Evolutionary conservation across 2,888 invertebrate species (phyloP).

Genomic region (Philaethria dido): DNA sequence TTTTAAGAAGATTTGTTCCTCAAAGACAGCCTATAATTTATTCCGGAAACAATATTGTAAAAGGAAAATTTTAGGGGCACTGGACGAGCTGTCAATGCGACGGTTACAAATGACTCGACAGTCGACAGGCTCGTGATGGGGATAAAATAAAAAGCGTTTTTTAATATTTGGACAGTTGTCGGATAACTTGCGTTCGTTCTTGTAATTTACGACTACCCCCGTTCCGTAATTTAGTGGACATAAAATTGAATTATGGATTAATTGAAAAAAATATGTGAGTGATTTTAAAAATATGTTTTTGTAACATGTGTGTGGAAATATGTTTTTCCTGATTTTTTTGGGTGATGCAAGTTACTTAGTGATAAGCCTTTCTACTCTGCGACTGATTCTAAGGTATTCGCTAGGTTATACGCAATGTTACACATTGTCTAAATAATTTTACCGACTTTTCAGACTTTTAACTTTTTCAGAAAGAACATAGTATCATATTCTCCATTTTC

Average conservation of each 20-base stretch:
- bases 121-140: conserved; percentile 13
- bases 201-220: conserved; percentile 2
- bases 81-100: conserved; percentile 17
- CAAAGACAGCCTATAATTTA: conserved; percentile 9
- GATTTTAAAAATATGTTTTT: conserved; percentile 2
- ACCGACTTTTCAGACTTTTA: too few species aligned
- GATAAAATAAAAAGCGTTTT: conserved; percentile 15
- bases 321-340: too few species aligned
- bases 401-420: too few species aligned
- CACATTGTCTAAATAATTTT: too few species aligned
- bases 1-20: conserved; percentile 1
- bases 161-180: conserved; percentile 13
- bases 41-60: conserved; percentile 18
- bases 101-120: conserved; percentile 16
- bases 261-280: neutral
- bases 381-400: too few species aligned
- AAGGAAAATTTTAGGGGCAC: conserved; percentile 14
- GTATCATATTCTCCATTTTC: too few species aligned
- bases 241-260: conserved; percentile 6
- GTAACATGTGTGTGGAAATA: too few species aligned
- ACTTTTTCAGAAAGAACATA: too few species aligned
- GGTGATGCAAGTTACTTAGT: too few species aligned
- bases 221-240: neutral
- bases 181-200: conserved; percentile 3
- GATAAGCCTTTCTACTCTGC: too few species aligned